phyloP scores from a whole-genome alignment of 1,140 invertebrate genomes.

The Acyrthosiphon pisum region DNA sequence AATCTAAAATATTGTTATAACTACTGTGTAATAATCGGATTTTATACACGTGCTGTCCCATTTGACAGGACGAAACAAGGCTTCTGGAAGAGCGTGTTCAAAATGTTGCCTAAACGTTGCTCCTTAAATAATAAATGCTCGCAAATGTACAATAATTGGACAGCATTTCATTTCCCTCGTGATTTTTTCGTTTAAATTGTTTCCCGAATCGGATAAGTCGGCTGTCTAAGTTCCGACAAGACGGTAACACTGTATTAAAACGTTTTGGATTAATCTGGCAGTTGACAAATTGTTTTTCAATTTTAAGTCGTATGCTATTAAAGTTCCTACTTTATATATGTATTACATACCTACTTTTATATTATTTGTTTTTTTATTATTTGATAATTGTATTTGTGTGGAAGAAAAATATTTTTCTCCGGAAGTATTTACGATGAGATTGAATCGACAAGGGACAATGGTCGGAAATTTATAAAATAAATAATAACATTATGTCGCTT shows the following conservation, averaged over 20 bases:
- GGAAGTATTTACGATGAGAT: background rate
- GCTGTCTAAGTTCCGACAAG: background rate
- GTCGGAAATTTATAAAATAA: slow-evolving; percentile 8
- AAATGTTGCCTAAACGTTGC: slow-evolving; percentile 26
- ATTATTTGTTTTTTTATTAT: background rate
- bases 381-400: background rate
- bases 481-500: background rate
- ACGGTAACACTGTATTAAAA: background rate
- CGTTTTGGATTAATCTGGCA: background rate
- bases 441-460: background rate
- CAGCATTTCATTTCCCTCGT: background rate
- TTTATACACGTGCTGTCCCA: background rate
- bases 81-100: background rate
- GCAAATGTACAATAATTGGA: background rate
- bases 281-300: slow-evolving; percentile 12
- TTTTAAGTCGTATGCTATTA: background rate
- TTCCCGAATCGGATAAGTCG: background rate
- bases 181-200: slow-evolving; percentile 7
- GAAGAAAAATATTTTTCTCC: background rate
- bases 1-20: background rate
- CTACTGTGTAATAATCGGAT: background rate
- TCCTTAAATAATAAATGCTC: background rate
- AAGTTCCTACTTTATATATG: background rate
- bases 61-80: background rate
- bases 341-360: background rate